Base-by-base conservation (phyloP, 2,888 invertebrate species). In the Eristalis intricaria region DNA sequence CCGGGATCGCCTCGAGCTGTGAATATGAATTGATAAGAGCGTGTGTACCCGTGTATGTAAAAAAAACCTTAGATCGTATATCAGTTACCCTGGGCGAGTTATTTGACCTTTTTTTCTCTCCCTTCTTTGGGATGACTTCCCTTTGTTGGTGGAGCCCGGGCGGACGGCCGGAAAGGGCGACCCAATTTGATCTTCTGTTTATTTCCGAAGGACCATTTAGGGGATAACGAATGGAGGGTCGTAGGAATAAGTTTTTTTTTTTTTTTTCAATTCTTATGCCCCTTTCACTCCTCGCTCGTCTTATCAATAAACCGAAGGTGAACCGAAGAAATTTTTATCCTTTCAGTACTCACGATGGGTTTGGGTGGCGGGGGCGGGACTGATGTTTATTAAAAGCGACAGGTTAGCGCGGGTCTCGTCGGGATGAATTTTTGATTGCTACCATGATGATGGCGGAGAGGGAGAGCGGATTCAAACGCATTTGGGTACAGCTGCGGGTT, bases 141-240 rank as follows among this genome's bases (percentile, higher is more conserved):
- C 29, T 26, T 50, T 60, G 26, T 26, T 15, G 29, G 19, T n/a
- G 35, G 35, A 35, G 29, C 19, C 50, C 19, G 64, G n/a, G 32
- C 38, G 19, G 8, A 15, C 64, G 35, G n/a, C 64, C 64, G 35
- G 50, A 19, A 64, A 19, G 64, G 19, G 74, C 56, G 74, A 76
- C 76, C 84, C 85, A 77, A 81, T 85, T 81, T 77, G 82, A 86
- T 76, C 56, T 80, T 76, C 76, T 84, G 84, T 84, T 84, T 80
- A 84, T 80, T 76, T 84, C 63, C 71, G 65, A 76, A 73, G 71
- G 76, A 76, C 80, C 63, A 82, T 82, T 64, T 64, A 70, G 73
- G 61, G 85, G 81, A 81, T 85, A 85, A 80, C 80, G 73, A 75
- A 81, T 81, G 29, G 19, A 50, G 85, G 73, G 61, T 81, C 81